Evolutionary conservation across 2,113 vertebrate genomes (phyloP), one percentile per base, ranked within the genome.

Genomic region (Tetrax tetrax): DNA sequence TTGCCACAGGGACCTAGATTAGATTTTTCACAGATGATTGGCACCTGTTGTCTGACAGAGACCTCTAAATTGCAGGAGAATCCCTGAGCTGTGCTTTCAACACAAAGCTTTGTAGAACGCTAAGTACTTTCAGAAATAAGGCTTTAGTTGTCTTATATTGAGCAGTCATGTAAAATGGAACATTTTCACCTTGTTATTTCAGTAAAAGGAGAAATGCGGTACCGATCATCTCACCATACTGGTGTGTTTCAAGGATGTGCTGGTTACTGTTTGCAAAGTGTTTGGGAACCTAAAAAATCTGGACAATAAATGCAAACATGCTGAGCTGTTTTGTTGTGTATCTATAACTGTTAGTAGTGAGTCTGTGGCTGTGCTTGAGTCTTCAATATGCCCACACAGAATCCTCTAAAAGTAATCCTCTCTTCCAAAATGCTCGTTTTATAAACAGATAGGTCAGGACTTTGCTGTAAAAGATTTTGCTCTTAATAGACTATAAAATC

Each of bases 81-180:
- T 69, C 78, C 48, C 51, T 93, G 90, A 82, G 71, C 68, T 80
- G 12, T 83, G 59, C 66, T 96, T 92, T 95, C 79, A 45, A 61
- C 20, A 25, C 4, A 22, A 69, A 66, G 41, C 51, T 95, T 64
- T 51, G 59, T 63, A 77, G 76, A 74, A 83, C 28, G 7, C n/a
- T 88, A 77, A 95, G 68, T 90, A 59, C 68, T 87, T 77, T 92
- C 59, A 81, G 91, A 97, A 95, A 90, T 90, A 86, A 83, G 50
- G 68, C 83, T 92, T 77, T 56, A 63, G 63, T 90, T 69, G 28
- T 77, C 43, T 66, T 92, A 50, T 66, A 86, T 37, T 70, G 68
- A 88, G 20, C 57, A 87, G 54, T 38, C 51, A 76, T 29, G 83
- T 57, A 68, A 93, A 91, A 89, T 85, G 48, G 53, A 90, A 91